Evolutionary conservation across 1,140 invertebrate genomes (phyloP).

Genomic region (Drosophila pandora): DNA sequence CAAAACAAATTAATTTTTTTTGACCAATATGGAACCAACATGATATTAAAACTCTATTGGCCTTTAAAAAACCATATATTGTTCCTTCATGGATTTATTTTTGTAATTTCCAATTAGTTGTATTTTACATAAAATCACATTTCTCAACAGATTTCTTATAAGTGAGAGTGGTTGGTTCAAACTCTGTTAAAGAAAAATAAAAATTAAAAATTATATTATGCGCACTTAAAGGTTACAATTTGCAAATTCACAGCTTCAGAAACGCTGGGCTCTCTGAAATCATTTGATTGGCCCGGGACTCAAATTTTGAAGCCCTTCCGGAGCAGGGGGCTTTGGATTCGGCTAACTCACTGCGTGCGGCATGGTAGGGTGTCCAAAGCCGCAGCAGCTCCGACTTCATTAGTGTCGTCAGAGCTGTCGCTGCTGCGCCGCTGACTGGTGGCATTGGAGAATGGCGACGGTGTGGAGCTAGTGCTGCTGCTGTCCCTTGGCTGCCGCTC

Average conservation of each 20-base stretch:
- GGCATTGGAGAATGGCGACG: not conserved
- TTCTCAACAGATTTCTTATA: constrained; percentile 1
- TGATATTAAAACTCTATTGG: not conserved
- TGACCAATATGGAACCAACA: no score
- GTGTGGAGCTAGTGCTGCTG: constrained; percentile 8
- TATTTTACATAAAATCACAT: constrained; percentile 9
- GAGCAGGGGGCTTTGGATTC: constrained; percentile 28
- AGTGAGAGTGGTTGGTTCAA: constrained; percentile 47
- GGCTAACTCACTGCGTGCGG: constrained; percentile 54
- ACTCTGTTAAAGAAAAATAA: constrained; percentile 29
- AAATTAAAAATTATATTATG: constrained; percentile 40
- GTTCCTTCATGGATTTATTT: not conserved
- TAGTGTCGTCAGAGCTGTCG: constrained; percentile 42
- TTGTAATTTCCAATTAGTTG: no score
- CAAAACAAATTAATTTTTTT: no score
- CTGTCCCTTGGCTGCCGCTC: constrained; percentile 4
- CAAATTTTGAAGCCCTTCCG: constrained; percentile 13
- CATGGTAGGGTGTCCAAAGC: constrained; percentile 42
- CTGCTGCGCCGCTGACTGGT: constrained; percentile 6
- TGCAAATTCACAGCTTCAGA: constrained; percentile 67
- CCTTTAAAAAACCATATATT: not conserved
- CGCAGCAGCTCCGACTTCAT: constrained; percentile 3
- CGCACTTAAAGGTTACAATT: constrained; percentile 45
- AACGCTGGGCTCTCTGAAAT: constrained; percentile 41
- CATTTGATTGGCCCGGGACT: constrained; percentile 5